phyloP scores from a whole-genome alignment of 2,113 vertebrate species.

The Sapayoa aenigma region DNA sequence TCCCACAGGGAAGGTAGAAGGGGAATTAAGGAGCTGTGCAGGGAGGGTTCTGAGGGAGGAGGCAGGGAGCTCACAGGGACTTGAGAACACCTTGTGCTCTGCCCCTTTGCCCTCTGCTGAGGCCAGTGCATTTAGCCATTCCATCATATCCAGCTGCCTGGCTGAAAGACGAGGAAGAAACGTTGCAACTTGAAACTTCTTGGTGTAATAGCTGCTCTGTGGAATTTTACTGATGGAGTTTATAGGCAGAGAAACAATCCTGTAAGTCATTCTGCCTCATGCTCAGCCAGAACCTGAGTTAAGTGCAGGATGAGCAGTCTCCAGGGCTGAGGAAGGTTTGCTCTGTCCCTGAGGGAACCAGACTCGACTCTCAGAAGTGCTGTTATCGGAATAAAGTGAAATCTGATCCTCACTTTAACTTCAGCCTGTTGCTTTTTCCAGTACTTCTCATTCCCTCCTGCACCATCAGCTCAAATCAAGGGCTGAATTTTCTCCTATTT shows the following conservation, averaged over 20 bases:
- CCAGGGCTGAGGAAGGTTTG: neutral
- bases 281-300: slow-evolving; percentile 51
- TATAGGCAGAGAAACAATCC: slow-evolving; percentile 45
- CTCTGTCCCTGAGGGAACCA: neutral
- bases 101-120: slow-evolving; percentile 19
- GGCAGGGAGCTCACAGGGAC: neutral
- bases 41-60: neutral
- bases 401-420: neutral
- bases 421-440: slow-evolving; percentile 19
- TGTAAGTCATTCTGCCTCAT: slow-evolving; percentile 40
- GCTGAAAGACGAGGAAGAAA: slow-evolving; percentile 35
- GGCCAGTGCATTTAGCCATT: slow-evolving; percentile 7
- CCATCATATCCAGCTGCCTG: slow-evolving; percentile 21
- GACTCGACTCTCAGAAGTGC: neutral
- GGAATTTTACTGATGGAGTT: slow-evolving; percentile 53
- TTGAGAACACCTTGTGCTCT: slow-evolving; percentile 12
- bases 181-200: slow-evolving; percentile 19
- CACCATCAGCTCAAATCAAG: neutral
- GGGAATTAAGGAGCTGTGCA: neutral
- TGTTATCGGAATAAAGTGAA: slow-evolving; percentile 29
- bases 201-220: slow-evolving; percentile 25
- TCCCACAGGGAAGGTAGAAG: neutral
- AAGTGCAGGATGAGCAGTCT: slow-evolving; percentile 43
- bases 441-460: neutral
- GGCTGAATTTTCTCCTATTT: neutral